Conservation (phyloP, 2,797 vertebrate species). For the Urosaurus nigricauda region DNA sequence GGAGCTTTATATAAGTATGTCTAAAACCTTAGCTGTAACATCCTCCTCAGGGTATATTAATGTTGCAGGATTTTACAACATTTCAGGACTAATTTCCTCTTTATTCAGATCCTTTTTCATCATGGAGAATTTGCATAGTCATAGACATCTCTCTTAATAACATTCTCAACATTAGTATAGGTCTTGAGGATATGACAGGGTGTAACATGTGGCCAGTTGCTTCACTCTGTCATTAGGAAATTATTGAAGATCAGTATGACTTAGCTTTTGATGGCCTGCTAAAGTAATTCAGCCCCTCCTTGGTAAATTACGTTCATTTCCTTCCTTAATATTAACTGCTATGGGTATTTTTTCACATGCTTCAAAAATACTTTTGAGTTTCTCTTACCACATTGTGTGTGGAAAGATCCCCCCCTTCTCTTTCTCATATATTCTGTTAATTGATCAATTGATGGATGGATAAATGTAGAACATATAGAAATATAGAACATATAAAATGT, state of each 20-base stretch:
- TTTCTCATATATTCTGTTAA: too few relatives aligned
- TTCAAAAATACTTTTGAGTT: neutral
- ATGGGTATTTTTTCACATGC: neutral
- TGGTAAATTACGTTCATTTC: slow-evolving; percentile 16
- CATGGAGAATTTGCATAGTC: slow-evolving; percentile 58
- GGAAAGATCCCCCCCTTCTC: too few relatives aligned
- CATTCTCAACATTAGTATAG: slow-evolving; percentile 49
- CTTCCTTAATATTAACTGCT: neutral
- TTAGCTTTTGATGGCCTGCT: slow-evolving; percentile 41
- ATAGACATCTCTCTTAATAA: slow-evolving; percentile 66
- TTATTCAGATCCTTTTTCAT: slow-evolving; percentile 68
- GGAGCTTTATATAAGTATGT: slow-evolving; percentile 69
- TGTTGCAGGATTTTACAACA: slow-evolving; percentile 63
- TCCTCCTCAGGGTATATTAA: slow-evolving; percentile 61
- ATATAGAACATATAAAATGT: too few relatives aligned
- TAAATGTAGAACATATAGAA: too few relatives aligned
- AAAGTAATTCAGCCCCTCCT: slow-evolving; percentile 29
- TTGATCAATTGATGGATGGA: too few relatives aligned
- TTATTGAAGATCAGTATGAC: slow-evolving; percentile 46
- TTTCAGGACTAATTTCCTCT: slow-evolving; percentile 70
- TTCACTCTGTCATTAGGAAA: slow-evolving; percentile 53
- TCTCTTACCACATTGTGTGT: neutral
- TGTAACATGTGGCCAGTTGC: slow-evolving; percentile 49
- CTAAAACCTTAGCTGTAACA: slow-evolving; percentile 66
- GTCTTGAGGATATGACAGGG: slow-evolving; percentile 55